A percentile compares a stretch with the other conserved stretches of the same genome.
Evolutionary conservation across 2,888 invertebrate genomes (phyloP).

Genomic region (Eubasilissa splendida): DNA sequence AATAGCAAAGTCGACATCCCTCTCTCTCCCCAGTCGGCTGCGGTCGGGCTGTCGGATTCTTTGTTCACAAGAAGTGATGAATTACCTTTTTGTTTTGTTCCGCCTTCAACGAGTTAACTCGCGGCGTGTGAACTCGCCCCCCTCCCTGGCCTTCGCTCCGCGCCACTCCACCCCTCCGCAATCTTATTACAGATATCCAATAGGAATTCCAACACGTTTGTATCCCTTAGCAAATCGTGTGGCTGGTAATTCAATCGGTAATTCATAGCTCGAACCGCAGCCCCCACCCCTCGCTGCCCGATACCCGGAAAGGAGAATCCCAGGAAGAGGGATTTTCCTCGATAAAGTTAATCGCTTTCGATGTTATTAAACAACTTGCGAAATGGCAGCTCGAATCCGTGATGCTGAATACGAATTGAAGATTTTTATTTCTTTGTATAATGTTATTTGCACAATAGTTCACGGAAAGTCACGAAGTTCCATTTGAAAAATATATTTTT

Average conservation of each 20-base stretch:
- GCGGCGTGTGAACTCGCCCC: constrained; percentile 23
- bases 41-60: constrained; percentile 27
- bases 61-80: constrained; percentile 34
- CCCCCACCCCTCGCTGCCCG: not conserved
- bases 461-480: too few species aligned
- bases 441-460: not conserved
- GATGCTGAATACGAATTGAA: not conserved
- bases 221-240: constrained; percentile 41
- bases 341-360: not conserved
- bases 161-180: not conserved
- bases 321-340: not conserved
- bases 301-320: not conserved
- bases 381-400: too few species aligned
- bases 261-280: constrained; percentile 31
- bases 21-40: not conserved
- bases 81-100: constrained; percentile 40
- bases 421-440: not conserved
- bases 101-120: not conserved
- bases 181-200: constrained; percentile 40
- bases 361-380: too few species aligned
- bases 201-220: constrained; percentile 36
- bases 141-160: constrained; percentile 1
- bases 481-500: too few species aligned
- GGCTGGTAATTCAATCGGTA: constrained; percentile 36
- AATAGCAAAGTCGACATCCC: too few species aligned